Conservation (phyloP, 2,888 invertebrate genomes). For the Dasypogon diadema region DNA sequence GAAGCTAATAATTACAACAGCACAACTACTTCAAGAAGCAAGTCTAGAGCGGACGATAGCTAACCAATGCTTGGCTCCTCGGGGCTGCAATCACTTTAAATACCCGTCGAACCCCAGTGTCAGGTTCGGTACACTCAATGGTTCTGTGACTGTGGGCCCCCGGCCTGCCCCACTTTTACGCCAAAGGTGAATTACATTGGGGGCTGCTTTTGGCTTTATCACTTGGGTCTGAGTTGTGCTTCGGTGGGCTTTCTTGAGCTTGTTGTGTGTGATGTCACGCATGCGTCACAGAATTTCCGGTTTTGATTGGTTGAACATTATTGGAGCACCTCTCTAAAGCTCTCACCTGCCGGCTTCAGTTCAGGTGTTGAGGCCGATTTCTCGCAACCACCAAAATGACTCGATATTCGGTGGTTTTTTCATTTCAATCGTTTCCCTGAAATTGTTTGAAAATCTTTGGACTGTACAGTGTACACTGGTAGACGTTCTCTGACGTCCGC, state of each 20-base stretch:
- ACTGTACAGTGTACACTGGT: neutral
- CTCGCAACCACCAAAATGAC: neutral
- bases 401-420: slow-evolving; percentile 22
- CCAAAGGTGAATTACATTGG: slow-evolving; percentile 23
- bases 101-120: slow-evolving; percentile 65
- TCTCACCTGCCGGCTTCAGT: slow-evolving; percentile 8
- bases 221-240: neutral
- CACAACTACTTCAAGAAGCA: slow-evolving; percentile 58
- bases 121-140: neutral
- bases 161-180: slow-evolving; percentile 13
- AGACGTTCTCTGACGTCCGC: slow-evolving; percentile 6
- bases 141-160: slow-evolving; percentile 9
- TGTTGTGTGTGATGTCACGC: slow-evolving; percentile 22
- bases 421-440: slow-evolving; percentile 25
- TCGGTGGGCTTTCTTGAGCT: slow-evolving; percentile 27
- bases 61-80: slow-evolving; percentile 77
- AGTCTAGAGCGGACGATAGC: slow-evolving; percentile 77
- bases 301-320: slow-evolving; percentile 32
- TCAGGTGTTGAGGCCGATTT: neutral
- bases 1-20: slow-evolving; percentile 53
- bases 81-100: slow-evolving; percentile 76
- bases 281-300: slow-evolving; percentile 50
- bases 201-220: slow-evolving; percentile 26
- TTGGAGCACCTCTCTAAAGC: slow-evolving; percentile 30
- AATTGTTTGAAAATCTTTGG: slow-evolving; percentile 11